Percentiles rank a stretch among this genome's conserved stretches.
phyloP scores from a whole-genome alignment of 2,888 invertebrate species.

The Acholoe squamosa region DNA sequence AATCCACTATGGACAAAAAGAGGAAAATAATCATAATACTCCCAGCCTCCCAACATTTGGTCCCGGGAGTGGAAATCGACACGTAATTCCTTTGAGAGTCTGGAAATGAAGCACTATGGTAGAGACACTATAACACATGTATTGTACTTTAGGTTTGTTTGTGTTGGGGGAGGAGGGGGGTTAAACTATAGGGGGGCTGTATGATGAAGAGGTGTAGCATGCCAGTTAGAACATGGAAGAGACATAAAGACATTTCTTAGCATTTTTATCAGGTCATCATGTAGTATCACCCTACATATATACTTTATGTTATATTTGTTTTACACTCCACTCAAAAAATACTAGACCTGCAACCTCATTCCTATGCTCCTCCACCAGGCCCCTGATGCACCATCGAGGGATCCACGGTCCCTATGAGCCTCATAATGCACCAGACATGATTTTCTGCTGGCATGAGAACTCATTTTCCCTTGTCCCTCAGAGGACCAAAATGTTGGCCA shows the following conservation, averaged over 20 bases:
- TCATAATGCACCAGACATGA: background rate
- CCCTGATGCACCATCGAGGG: background rate
- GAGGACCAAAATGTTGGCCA: background rate
- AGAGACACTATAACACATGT: background rate
- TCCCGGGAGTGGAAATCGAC: conserved; percentile 27
- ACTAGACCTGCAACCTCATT: too few species aligned
- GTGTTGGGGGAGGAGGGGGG: background rate
- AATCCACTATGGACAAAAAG: too few species aligned
- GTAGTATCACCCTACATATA: too few species aligned
- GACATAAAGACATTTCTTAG: too few species aligned
- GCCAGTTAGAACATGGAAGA: too few species aligned
- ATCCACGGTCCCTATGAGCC: conserved; percentile 1
- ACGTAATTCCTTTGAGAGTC: conserved; percentile 22
- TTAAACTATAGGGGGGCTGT: too few species aligned
- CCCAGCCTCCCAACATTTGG: background rate
- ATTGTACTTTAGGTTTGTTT: too few species aligned
- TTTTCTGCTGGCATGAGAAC: conserved; percentile 24
- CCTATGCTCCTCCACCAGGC: background rate
- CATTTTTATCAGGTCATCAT: too few species aligned
- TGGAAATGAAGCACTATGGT: conserved; percentile 1
- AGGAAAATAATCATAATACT: background rate
- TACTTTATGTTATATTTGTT: too few species aligned
- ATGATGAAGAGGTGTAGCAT: background rate
- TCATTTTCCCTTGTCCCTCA: background rate
- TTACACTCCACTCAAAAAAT: too few species aligned